Base-by-base conservation (phyloP, 2,888 invertebrate species). In the Cantharis rufa region DNA sequence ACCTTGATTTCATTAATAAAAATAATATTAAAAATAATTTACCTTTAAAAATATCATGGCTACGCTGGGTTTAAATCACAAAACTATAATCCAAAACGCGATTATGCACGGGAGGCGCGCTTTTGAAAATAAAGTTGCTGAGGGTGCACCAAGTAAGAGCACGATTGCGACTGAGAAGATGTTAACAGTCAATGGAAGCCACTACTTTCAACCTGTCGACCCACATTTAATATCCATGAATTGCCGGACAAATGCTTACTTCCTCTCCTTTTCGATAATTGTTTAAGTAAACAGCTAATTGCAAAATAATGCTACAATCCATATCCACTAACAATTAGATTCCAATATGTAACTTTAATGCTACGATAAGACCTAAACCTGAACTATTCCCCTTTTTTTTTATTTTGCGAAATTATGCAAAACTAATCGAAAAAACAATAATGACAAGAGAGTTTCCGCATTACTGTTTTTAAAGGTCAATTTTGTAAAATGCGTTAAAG, bases 191-290 rank as follows among this genome's bases (percentile, higher is more conserved):
- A 81, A 80, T 81, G 80, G 79, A 78, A 77, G 77, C 79, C 76
- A 75, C 80, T 78, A 81, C 81, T 81, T 81, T 81, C 81, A 77
- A 81, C 81, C 80, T 81, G 81, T 73, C 80, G 81, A 81, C 81
- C 81, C 79, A 81, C 79, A 79, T 81, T 76, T 76, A 24, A 78
- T 75, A 78, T 79, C 75, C 79, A 78, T 78, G 78, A 78, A 71
- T 79, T 77, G 79, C 79, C 76, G 75, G 78, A 78, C 81, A 81
- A 70, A 78, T 74, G 27, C 32, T 69, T 71, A 76, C 75, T 79
- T 78, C 78, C 81, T 78, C 75, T 80, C 75, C 78, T 75, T 79
- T 74, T 80, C 74, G 76, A 78, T 78, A 78, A 80, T 77, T 79
- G 73, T 76, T 68, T 48, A 73, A 18, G 3, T 66, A 15, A 21